Conservation (phyloP, 2,888 invertebrate species). For the Rhyacophila evoluta region DNA sequence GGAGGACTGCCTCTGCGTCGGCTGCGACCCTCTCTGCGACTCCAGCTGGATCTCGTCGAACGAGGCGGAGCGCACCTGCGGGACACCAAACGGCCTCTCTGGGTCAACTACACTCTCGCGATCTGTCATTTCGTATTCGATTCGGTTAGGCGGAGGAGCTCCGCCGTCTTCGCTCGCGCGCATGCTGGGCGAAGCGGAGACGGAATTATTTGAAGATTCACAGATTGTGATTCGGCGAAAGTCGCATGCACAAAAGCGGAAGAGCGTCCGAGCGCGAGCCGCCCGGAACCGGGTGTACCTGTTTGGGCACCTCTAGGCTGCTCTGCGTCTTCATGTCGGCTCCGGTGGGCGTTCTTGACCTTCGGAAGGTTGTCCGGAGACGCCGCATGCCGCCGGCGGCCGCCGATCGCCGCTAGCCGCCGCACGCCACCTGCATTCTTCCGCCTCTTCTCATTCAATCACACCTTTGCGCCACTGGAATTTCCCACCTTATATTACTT, state of each 20-base stretch:
- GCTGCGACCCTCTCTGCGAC: constrained; percentile 72
- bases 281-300: constrained; percentile 69
- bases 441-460: constrained; percentile 46
- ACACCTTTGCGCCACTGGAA: constrained; percentile 46
- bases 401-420: constrained; percentile 56
- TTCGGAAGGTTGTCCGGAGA: constrained; percentile 87
- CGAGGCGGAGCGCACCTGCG: constrained; percentile 84
- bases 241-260: constrained; percentile 29
- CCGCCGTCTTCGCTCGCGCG: constrained; percentile 18
- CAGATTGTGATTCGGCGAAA: constrained; percentile 25
- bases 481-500: constrained; percentile 11
- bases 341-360: constrained; percentile 89
- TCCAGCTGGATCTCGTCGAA: constrained; percentile 91
- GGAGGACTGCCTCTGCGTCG: constrained; percentile 56
- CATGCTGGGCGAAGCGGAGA: constrained; percentile 29
- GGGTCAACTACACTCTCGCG: constrained; percentile 44
- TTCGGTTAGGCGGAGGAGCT: background rate
- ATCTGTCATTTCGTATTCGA: constrained; percentile 43
- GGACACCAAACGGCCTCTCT: constrained; percentile 48
- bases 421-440: constrained; percentile 51
- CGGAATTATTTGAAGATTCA: constrained; percentile 35
- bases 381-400: constrained; percentile 75
- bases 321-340: constrained; percentile 93
- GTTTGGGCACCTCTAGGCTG: constrained; percentile 91
- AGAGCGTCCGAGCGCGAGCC: constrained; percentile 72